Conservation (phyloP, 30 jellyfish, hydroid and myxozoan species). For the Aurelia sp. region DNA sequence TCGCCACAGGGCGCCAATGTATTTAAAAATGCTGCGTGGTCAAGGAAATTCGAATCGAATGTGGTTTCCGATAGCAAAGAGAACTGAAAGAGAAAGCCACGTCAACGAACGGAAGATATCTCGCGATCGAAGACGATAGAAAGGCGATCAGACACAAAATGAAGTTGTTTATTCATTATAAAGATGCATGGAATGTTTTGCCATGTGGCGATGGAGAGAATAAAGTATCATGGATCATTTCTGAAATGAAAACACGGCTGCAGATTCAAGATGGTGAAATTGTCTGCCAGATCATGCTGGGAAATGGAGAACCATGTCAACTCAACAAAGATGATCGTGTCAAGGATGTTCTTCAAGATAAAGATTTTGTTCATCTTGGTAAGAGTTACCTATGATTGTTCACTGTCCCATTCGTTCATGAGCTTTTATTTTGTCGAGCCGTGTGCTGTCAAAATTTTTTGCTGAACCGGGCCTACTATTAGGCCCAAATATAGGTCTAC, state of each 20-base stretch:
- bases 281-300: constrained; percentile 9
- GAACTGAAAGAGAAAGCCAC: too few relatives aligned
- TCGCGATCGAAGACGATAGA: neutral
- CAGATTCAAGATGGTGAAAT: neutral
- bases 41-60: too few relatives aligned
- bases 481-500: too few relatives aligned
- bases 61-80: too few relatives aligned
- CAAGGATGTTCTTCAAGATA: constrained; percentile 47
- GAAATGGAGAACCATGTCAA: constrained; percentile 40
- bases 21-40: too few relatives aligned
- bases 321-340: constrained; percentile 32
- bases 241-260: constrained; percentile 55
- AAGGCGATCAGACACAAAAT: neutral
- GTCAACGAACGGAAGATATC: neutral
- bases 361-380: constrained; percentile 55
- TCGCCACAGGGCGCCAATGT: too few relatives aligned
- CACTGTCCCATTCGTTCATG: too few relatives aligned
- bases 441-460: too few relatives aligned
- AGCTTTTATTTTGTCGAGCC: too few relatives aligned
- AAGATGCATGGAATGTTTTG: constrained; percentile 48
- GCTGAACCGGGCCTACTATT: too few relatives aligned
- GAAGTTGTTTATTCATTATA: constrained; percentile 53
- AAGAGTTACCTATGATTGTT: neutral
- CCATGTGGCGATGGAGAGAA: constrained; percentile 73
- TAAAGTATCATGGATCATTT: constrained; percentile 38